Conservation (phyloP, 2,797 vertebrate genomes). For the Takifugu ocellatus region DNA sequence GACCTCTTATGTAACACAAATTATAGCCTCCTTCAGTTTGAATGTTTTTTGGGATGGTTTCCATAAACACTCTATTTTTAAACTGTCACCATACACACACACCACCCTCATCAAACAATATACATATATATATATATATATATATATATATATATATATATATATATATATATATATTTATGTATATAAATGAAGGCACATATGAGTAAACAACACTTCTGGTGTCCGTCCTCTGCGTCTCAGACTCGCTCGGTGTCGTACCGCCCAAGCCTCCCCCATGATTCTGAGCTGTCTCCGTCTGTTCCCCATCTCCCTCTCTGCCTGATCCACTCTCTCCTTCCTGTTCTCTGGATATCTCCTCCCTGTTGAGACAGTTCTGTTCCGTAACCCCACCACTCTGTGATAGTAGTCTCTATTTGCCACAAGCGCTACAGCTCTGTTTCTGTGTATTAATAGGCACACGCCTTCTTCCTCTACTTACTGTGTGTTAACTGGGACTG, state of each 20-base stretch:
- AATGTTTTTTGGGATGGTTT: conserved; percentile 65
- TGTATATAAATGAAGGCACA: conserved; percentile 31
- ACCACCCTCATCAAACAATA: conserved; percentile 37
- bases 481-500: conserved; percentile 85
- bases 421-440: conserved; percentile 54
- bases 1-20: too few species aligned
- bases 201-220: conserved; percentile 38
- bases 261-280: conserved; percentile 51
- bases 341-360: conserved; percentile 77
- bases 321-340: conserved; percentile 51
- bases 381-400: conserved; percentile 66
- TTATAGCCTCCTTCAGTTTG: too few species aligned
- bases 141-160: too few species aligned
- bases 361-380: conserved; percentile 75
- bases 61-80: conserved; percentile 43
- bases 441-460: conserved; percentile 68
- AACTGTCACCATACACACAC: conserved; percentile 22
- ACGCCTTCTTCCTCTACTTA: conserved; percentile 70
- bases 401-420: conserved; percentile 60
- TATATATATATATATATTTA: neutral
- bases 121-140: conserved; percentile 33
- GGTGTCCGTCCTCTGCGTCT: conserved; percentile 39
- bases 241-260: conserved; percentile 51
- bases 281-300: conserved; percentile 40
- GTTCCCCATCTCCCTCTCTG: conserved; percentile 54